phyloP scores from a whole-genome alignment of 1,140 invertebrate genomes.

The Drosophila orosa region DNA sequence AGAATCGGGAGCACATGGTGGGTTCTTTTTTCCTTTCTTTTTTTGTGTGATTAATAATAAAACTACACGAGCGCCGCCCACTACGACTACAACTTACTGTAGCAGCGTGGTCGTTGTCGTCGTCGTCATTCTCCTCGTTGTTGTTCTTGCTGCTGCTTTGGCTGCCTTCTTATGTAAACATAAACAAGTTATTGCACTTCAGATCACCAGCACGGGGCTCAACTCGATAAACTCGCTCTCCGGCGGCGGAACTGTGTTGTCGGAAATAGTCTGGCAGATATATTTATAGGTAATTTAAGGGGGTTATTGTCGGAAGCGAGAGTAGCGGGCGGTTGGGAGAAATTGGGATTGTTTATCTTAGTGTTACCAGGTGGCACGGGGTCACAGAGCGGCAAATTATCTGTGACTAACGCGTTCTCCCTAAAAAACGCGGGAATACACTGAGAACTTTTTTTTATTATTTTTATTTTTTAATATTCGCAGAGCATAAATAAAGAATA shows the following conservation, averaged over 20 bases:
- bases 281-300: slow-evolving; percentile 28
- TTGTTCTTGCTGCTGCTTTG: slow-evolving; percentile 40
- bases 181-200: slow-evolving; percentile 65
- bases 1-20: slow-evolving; percentile 48
- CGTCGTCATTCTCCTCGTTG: slow-evolving; percentile 60
- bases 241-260: slow-evolving; percentile 38
- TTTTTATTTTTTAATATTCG: no score
- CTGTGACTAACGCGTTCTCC: not conserved
- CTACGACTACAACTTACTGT: slow-evolving; percentile 59
- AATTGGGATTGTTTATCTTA: slow-evolving; percentile 40
- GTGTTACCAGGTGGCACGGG: slow-evolving; percentile 31
- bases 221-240: slow-evolving; percentile 38
- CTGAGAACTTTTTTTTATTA: not conserved
- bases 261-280: slow-evolving; percentile 25
- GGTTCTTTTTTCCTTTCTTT: slow-evolving; percentile 20
- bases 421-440: not conserved
- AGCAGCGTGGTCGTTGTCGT: no score
- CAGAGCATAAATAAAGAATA: no score
- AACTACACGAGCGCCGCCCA: slow-evolving; percentile 25
- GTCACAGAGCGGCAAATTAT: not conserved
- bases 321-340: slow-evolving; percentile 29
- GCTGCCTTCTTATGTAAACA: slow-evolving; percentile 75
- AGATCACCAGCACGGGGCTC: slow-evolving; percentile 16
- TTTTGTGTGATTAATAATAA: slow-evolving; percentile 45
- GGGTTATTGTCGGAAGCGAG: slow-evolving; percentile 20